Base-by-base conservation (phyloP, 1,140 invertebrate species). In the Gonioctena quinquepunctata region DNA sequence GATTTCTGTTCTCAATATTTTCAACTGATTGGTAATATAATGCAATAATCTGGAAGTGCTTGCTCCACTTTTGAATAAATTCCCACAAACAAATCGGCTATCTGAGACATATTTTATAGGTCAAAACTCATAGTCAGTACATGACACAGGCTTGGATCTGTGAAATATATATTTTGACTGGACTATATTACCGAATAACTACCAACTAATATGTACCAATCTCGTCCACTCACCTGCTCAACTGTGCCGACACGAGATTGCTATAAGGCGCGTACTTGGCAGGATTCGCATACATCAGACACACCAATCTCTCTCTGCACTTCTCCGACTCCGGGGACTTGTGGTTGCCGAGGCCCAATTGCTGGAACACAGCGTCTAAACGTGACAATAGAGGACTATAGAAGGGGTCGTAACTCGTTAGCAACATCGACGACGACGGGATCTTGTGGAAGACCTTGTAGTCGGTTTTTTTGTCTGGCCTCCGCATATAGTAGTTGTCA, bases 391-490 rank as follows among this genome's bases (percentile, higher is more conserved):
- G 78, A 0, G 93, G 93, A 68, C 92, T 94, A 80, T 94, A 95
- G 83, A 94, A 94, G 1, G 93, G 93, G 82, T 94, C 93, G 80
- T 93, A 95, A 81, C 93, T 93, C 50, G 92, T 93, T 22, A 95
- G 83, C 56, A 95, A 86, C 70, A 94, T 84, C 0, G 92, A 93
- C 4, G 92, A 93, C 1, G 89, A 88, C 22, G 94, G 93, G 69
- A 94, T 94, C 77, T 94, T 93, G 77, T 94, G 92, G 86, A 94
- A 94, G 4, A 91, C 89, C 88, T 84, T 84, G 69, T 79, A 84
- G 67, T 84, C 82, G n/a, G 81, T 79, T 68, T 82, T 82, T 61
- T 78, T 81, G 62, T 77, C 74, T 2, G 82, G 78, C 68, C 80
- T 69, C 13, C 78, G 68, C 70, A 86, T 83, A 76, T 88, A 87